Evolutionary conservation across 1,140 invertebrate species (phyloP).

Genomic region (Penaeus vannamei): DNA sequence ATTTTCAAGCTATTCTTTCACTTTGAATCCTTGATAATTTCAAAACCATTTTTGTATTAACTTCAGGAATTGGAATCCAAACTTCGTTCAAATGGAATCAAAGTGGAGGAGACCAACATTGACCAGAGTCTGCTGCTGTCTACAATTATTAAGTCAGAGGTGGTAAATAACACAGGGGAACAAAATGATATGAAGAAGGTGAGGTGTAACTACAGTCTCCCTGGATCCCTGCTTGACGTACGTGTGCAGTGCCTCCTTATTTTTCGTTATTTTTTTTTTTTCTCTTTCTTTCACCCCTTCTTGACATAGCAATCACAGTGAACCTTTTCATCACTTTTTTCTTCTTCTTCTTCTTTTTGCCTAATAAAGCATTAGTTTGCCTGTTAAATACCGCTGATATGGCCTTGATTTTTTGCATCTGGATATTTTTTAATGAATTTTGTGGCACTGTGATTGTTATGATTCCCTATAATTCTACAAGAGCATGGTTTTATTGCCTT

Average conservation of each 20-base stretch:
- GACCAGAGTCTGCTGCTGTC: constrained; percentile 61
- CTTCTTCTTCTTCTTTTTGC: not conserved
- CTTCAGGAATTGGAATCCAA: constrained; percentile 62
- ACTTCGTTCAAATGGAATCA: constrained; percentile 61
- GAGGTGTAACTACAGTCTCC: constrained; percentile 62
- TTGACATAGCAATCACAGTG: not conserved
- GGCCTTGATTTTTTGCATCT: too few species aligned
- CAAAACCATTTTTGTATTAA: not conserved
- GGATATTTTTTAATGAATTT: too few species aligned
- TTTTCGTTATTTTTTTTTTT: not conserved
- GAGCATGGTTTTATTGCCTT: too few species aligned
- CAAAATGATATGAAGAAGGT: constrained; percentile 60
- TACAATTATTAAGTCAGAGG: constrained; percentile 58
- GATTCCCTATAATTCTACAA: too few species aligned
- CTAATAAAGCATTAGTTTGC: too few species aligned
- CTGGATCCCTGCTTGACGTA: constrained; percentile 65
- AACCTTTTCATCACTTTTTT: not conserved
- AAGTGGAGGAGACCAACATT: constrained; percentile 66
- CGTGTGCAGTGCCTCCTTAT: constrained; percentile 55
- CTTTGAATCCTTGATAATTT: not conserved
- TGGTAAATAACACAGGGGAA: constrained; percentile 53
- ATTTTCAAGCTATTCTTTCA: not conserved
- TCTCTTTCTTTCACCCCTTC: not conserved
- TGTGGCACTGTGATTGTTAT: too few species aligned
- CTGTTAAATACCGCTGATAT: too few species aligned